Base-by-base conservation (phyloP, 1,140 invertebrate genomes). In the Lithobius niger region DNA sequence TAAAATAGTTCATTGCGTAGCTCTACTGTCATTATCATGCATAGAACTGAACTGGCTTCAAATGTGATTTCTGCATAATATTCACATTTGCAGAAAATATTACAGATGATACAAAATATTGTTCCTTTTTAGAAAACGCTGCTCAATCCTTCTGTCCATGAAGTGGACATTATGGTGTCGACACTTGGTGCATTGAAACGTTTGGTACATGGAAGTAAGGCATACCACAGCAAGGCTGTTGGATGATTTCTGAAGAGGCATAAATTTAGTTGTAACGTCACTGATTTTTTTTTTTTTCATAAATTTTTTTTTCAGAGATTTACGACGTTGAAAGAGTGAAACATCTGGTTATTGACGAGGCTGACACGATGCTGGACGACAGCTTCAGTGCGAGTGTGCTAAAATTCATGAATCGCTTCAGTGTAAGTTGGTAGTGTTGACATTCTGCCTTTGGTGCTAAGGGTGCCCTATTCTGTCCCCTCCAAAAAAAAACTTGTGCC, bases 331-430 rank as follows among this genome's bases (percentile, higher is more conserved):
- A 77, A 27, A 69, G 77, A 56, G 74, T 90, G 0, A 75, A 76
- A 48, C 82, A 88, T 66, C 65, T 94, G 10, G 82, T 97, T 1
- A 62, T 97, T 10, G 94, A 98, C 72, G 94, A 98, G 74, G 89
- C 89, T 1, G 93, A 97, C 67, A 86, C 91, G 1, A 67, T 97
- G 42, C 69, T 96, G 4, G 89, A 98, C 72, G 82, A 88, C 61
- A 88, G 82, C 59, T 97, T 96, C 67, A 77, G 77, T 61, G 79
- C 81, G 1, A 78, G 83, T 64, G 63, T 91, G 2, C 62, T 69
- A 25, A 63, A 76, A 57, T 77, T 94, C 60, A 60, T 96, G n/a
- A 73, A 68, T 43, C 81, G 77, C 67, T 77, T 89, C 62, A 67
- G 75, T 56, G 86, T 88, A 73, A 69, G 75, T 73, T 59, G 55